Conservation (phyloP, 2,113 vertebrate species). For the Rhinopomastus cyanomelas region DNA sequence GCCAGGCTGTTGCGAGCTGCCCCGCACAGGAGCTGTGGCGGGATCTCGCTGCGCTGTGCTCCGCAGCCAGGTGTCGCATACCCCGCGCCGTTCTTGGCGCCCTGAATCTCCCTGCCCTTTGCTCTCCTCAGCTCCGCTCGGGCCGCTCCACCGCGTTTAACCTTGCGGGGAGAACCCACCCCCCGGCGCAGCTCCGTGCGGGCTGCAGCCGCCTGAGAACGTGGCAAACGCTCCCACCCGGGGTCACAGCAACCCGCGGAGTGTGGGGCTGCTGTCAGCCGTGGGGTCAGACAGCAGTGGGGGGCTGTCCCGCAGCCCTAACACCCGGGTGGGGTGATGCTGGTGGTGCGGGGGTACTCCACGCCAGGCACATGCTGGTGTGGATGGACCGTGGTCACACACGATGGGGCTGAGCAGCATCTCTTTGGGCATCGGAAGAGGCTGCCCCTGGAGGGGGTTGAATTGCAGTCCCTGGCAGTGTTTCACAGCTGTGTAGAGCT, state of each 20-base stretch:
- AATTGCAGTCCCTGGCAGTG: too few relatives aligned
- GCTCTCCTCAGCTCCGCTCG: neutral
- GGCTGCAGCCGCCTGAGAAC: neutral
- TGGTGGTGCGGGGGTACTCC: too few relatives aligned
- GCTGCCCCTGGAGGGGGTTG: too few relatives aligned
- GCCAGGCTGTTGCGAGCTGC: neutral
- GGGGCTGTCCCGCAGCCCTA: accelerated
- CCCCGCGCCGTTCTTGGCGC: neutral
- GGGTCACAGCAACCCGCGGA: neutral
- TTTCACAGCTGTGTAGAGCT: too few relatives aligned
- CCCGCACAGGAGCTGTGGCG: accelerated
- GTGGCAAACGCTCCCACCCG: accelerated
- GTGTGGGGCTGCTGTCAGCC: neutral
- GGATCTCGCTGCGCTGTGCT: accelerated
- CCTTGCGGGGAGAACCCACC: neutral
- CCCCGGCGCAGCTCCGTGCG: accelerated
- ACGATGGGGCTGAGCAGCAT: accelerated
- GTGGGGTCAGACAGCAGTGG: neutral
- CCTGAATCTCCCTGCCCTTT: accelerated
- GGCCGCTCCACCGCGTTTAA: neutral
- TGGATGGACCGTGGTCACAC: accelerated
- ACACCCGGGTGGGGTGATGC: neutral
- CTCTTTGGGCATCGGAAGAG: too few relatives aligned
- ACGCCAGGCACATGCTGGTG: too few relatives aligned
- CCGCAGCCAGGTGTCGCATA: accelerated